Evolutionary conservation across 2,888 invertebrate species (phyloP).

Genomic region (Pachliopta kotzebuea): DNA sequence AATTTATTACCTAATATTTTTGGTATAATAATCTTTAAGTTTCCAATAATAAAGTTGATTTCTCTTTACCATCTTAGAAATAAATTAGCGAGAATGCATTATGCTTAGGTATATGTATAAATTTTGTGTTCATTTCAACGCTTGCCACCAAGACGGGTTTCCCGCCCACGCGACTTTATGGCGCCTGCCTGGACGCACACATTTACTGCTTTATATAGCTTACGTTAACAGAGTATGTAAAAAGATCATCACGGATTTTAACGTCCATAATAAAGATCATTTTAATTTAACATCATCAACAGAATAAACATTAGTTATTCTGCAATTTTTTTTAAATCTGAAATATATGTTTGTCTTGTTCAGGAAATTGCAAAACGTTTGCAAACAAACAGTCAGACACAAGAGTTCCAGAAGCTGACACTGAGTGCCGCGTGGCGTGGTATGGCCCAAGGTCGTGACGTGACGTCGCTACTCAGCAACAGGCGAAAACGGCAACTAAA

Average conservation of each 20-base stretch:
- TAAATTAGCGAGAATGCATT: slow-evolving; percentile 30
- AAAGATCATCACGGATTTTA: slow-evolving; percentile 26
- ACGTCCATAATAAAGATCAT: not conserved
- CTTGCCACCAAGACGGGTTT: slow-evolving; percentile 71
- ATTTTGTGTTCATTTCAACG: slow-evolving; percentile 47
- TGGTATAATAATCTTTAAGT: not conserved
- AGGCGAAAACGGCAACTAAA: slow-evolving; percentile 71
- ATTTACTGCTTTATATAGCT: slow-evolving; percentile 54
- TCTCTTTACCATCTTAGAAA: slow-evolving; percentile 10
- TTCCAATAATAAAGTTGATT: slow-evolving; percentile 5
- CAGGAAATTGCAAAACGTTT: not conserved
- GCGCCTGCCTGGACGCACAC: slow-evolving; percentile 65
- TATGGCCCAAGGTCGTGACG: slow-evolving; percentile 55
- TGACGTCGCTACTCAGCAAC: slow-evolving; percentile 67
- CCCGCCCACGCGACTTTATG: slow-evolving; percentile 77
- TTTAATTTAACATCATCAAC: not conserved
- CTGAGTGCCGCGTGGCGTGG: slow-evolving; percentile 52
- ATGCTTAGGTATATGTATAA: slow-evolving; percentile 32
- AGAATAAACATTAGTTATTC: not conserved
- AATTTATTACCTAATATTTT: slow-evolving; percentile 11
- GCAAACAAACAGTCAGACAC: not conserved
- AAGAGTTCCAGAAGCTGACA: slow-evolving; percentile 17
- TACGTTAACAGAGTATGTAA: slow-evolving; percentile 44
- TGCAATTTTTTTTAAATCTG: not conserved
- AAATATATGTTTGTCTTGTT: not conserved